Evolutionary conservation across 2,797 vertebrate species (phyloP).

Genomic region (Pipistrellus nathusii): DNA sequence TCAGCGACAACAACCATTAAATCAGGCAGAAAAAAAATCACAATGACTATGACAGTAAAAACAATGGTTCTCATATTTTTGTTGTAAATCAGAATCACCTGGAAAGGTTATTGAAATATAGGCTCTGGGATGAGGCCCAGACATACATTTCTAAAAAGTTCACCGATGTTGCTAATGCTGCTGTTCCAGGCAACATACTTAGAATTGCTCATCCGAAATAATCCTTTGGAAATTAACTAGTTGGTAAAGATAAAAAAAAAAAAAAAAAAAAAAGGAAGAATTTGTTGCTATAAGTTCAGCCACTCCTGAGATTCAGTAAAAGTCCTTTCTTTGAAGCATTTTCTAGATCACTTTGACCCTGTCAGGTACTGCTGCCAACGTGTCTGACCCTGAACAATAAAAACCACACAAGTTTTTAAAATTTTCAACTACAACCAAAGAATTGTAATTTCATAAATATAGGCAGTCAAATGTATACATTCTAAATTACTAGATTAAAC

Average conservation of each 20-base stretch:
- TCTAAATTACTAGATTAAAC: constrained; percentile 74
- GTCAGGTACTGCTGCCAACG: constrained; percentile 62
- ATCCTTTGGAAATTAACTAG: constrained; percentile 48
- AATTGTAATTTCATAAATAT: constrained; percentile 75
- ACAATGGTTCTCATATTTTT: constrained; percentile 11
- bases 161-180: background rate
- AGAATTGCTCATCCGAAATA: constrained; percentile 39
- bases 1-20: background rate
- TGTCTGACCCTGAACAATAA: constrained; percentile 68
- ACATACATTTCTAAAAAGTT: constrained; percentile 51
- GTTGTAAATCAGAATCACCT: background rate
- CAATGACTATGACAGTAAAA: background rate
- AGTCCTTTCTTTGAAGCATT: constrained; percentile 50
- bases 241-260: constrained; percentile 1
- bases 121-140: background rate
- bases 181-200: background rate
- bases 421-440: constrained; percentile 62
- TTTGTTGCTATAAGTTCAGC: background rate
- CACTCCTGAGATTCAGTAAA: constrained; percentile 50
- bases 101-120: background rate
- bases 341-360: constrained; percentile 26
- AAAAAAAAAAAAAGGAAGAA: background rate
- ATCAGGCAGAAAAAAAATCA: background rate
- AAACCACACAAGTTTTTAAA: constrained; percentile 63
- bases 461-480: constrained; percentile 64